Conservation (phyloP, 1,140 invertebrate genomes). For the Diachasma alloeum region DNA sequence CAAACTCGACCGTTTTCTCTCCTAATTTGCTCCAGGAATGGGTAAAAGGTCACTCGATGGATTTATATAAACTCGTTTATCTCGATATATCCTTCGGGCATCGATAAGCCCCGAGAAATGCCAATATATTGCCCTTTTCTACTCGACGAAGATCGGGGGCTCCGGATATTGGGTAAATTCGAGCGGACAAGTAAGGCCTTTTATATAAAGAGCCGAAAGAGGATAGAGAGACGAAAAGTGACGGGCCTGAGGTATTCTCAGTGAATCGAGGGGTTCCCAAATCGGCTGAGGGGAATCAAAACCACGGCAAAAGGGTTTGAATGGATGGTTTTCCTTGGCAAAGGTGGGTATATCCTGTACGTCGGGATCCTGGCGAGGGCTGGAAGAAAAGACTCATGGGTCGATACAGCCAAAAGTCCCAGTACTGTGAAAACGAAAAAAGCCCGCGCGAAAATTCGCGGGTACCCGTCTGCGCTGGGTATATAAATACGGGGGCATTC, state of each 20-base stretch:
- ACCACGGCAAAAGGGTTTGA: background rate
- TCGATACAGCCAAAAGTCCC: slow-evolving; percentile 59
- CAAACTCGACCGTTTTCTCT: background rate
- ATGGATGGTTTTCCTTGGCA: background rate
- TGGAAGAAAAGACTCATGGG: slow-evolving; percentile 35
- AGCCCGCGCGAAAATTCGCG: slow-evolving; percentile 43
- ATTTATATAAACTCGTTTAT: slow-evolving; percentile 1
- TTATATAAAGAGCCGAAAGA: background rate
- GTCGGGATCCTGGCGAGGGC: background rate
- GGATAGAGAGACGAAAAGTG: background rate
- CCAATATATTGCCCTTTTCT: background rate
- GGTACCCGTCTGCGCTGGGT: background rate
- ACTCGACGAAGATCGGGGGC: background rate
- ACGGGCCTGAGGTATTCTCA: background rate
- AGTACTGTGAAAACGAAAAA: background rate
- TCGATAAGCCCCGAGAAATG: background rate
- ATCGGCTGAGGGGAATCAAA: background rate
- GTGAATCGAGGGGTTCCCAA: background rate
- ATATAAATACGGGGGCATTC: background rate
- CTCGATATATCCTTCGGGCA: background rate
- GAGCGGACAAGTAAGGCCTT: slow-evolving; percentile 1
- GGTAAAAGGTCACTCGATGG: background rate
- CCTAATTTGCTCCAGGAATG: background rate
- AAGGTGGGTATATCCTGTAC: background rate
- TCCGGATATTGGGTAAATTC: slow-evolving; percentile 5